Percentiles rank a stretch among this genome's conserved stretches.
Evolutionary conservation across 2,797 vertebrate genomes (phyloP).

Genomic region (Furcifer pardalis): DNA sequence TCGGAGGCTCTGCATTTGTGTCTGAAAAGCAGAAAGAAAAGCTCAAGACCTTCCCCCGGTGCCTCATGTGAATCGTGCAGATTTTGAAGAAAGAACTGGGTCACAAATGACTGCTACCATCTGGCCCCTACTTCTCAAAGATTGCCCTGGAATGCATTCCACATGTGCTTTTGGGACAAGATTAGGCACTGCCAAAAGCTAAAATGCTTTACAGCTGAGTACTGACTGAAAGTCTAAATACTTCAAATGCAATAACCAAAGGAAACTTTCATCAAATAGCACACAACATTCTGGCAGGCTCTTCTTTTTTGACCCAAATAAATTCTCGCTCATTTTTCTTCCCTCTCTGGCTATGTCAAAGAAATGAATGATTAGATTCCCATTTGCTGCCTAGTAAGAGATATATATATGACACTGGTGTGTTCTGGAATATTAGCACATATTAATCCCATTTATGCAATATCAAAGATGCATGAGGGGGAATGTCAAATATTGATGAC

Average conservation of each 20-base stretch:
- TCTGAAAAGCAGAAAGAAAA: constrained; percentile 16
- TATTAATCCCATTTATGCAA: too few species aligned
- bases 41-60: constrained; percentile 21
- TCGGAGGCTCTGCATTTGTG: neutral
- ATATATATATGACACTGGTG: neutral
- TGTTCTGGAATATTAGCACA: neutral
- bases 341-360: neutral
- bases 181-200: constrained; percentile 60
- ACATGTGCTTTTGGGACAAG: constrained; percentile 71
- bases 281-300: neutral
- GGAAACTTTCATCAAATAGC: neutral
- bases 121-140: constrained; percentile 68
- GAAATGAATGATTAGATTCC: neutral
- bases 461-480: too few species aligned
- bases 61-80: constrained; percentile 58
- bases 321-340: neutral
- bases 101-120: constrained; percentile 74
- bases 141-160: constrained; percentile 72
- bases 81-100: constrained; percentile 61
- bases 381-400: neutral
- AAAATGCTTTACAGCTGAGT: constrained; percentile 72
- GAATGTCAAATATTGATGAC: too few species aligned
- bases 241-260: constrained; percentile 41
- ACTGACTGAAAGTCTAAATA: neutral
- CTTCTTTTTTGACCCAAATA: constrained; percentile 11